Evolutionary conservation across 2,113 vertebrate species (phyloP).

Genomic region (Pseudorasbora parva): DNA sequence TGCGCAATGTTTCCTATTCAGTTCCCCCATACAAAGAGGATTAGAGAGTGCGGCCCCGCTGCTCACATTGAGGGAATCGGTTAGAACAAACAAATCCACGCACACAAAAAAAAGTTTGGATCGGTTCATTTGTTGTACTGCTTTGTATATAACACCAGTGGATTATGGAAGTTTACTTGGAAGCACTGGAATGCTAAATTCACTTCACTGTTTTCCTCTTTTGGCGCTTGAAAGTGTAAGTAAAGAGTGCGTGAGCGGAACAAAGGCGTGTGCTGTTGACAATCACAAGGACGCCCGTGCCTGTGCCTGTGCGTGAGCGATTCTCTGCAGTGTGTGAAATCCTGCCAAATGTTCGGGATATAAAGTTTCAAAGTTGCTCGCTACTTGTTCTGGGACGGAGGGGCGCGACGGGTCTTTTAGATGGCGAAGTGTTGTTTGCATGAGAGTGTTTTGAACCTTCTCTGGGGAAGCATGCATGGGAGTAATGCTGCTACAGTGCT

Average conservation of each 20-base stretch:
- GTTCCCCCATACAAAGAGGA: slow-evolving; percentile 64
- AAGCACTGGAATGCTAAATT: slow-evolving; percentile 29
- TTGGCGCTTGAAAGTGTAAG: slow-evolving; percentile 41
- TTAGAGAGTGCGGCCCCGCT: slow-evolving; percentile 50
- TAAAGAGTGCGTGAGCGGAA: slow-evolving; percentile 57
- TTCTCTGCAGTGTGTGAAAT: slow-evolving; percentile 10
- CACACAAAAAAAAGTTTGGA: slow-evolving; percentile 31
- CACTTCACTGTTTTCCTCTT: slow-evolving; percentile 22
- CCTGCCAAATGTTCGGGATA: neutral
- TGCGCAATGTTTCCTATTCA: slow-evolving; percentile 57
- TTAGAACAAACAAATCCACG: slow-evolving; percentile 28
- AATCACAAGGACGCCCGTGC: slow-evolving; percentile 51
- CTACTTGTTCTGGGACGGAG: neutral
- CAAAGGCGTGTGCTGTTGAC: slow-evolving; percentile 66
- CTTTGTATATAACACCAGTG: neutral
- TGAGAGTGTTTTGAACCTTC: neutral
- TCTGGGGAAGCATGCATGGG: slow-evolving; percentile 25
- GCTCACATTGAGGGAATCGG: slow-evolving; percentile 11
- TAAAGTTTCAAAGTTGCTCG: neutral
- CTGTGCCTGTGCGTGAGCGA: slow-evolving; percentile 4
- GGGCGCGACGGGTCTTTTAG: neutral
- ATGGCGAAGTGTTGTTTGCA: slow-evolving; percentile 6
- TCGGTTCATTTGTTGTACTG: neutral
- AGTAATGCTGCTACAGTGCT: neutral
- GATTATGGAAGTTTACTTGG: slow-evolving; percentile 15